phyloP scores from a whole-genome alignment of 2,888 invertebrate species.

The Amiota mariae region DNA sequence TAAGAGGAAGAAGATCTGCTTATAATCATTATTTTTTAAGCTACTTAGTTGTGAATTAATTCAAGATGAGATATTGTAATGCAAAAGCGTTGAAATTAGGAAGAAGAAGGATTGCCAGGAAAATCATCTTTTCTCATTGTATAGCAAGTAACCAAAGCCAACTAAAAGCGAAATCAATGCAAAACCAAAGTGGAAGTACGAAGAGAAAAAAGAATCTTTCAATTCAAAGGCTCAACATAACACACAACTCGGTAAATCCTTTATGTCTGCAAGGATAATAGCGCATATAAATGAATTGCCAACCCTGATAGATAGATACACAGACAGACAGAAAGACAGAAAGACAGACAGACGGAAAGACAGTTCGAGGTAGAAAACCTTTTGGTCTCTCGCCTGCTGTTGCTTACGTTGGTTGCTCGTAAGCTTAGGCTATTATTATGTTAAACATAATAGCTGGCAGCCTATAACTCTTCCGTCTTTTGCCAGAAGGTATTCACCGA shows the following conservation, averaged over 20 bases:
- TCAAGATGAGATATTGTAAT: slow-evolving; percentile 6
- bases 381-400: slow-evolving; percentile 26
- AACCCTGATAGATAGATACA: slow-evolving; percentile 45
- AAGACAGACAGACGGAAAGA: not conserved
- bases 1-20: slow-evolving; percentile 27
- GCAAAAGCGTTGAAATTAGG: slow-evolving; percentile 14
- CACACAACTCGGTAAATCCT: slow-evolving; percentile 20
- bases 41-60: slow-evolving; percentile 12
- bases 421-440: slow-evolving; percentile 30
- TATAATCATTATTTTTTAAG: slow-evolving; percentile 23
- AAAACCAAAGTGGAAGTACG: not conserved
- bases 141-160: not conserved
- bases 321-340: slow-evolving; percentile 43
- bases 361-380: not conserved
- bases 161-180: slow-evolving; percentile 17
- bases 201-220: not conserved
- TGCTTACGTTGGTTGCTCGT: slow-evolving; percentile 13
- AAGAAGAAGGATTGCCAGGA: not conserved
- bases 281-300: slow-evolving; percentile 49
- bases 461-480: slow-evolving; percentile 29
- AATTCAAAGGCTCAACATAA: slow-evolving; percentile 8
- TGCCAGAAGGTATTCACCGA: not conserved
- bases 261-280: slow-evolving; percentile 27
- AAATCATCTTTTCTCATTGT: slow-evolving; percentile 12
- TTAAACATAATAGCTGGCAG: slow-evolving; percentile 29